A percentile compares a stretch with the other conserved stretches of the same genome.
Evolutionary conservation across 2,797 vertebrate species (phyloP).

Genomic region (Lutjanus argentimaculatus): DNA sequence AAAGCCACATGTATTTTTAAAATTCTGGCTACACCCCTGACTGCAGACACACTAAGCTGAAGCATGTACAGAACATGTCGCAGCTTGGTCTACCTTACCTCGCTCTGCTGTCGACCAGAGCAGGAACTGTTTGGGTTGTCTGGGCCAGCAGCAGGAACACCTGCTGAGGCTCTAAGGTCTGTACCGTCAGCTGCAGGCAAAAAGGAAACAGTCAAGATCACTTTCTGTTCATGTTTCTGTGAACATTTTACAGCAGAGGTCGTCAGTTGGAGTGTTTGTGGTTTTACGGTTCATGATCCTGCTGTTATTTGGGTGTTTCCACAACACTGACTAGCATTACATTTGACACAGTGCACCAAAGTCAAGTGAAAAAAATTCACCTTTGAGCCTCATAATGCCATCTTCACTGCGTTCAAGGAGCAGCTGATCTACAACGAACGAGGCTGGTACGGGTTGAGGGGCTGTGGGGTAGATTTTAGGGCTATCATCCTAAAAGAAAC

Average conservation of each 20-base stretch:
- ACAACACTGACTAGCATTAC: not conserved
- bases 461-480: conserved; percentile 93
- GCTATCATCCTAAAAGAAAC: conserved; percentile 89
- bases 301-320: not conserved
- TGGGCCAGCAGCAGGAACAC: conserved; percentile 29
- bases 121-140: conserved; percentile 50
- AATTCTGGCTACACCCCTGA: not conserved
- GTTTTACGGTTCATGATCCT: conserved; percentile 9
- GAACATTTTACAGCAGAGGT: conserved; percentile 13
- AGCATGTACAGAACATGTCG: not conserved
- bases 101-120: conserved; percentile 46
- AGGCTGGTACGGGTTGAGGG: conserved; percentile 90
- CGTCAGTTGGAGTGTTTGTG: not conserved
- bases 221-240: conserved; percentile 58
- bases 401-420: conserved; percentile 91
- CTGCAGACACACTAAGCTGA: not conserved
- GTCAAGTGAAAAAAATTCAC: conserved; percentile 73
- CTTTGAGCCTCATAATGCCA: conserved; percentile 89
- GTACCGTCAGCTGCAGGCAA: conserved; percentile 52
- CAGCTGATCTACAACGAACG: conserved; percentile 88
- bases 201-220: conserved; percentile 32
- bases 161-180: conserved; percentile 37
- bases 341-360: not conserved
- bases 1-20: not conserved
- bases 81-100: conserved; percentile 66